Conservation (phyloP, 2,113 vertebrate species). For the Catharus fuscescens region DNA sequence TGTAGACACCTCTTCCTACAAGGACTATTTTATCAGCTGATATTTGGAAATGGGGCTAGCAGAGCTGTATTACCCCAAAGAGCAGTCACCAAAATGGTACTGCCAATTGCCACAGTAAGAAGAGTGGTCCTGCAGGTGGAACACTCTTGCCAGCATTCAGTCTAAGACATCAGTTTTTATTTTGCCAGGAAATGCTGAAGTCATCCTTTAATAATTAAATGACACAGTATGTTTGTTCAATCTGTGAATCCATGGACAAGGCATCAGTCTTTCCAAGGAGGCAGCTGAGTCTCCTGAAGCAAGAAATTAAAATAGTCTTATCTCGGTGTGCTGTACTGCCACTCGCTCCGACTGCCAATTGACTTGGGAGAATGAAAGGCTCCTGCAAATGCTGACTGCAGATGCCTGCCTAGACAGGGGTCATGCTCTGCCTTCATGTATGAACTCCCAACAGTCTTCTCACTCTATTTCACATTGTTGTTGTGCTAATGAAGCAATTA, state of each 20-base stretch:
- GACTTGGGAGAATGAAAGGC: neutral
- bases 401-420: neutral
- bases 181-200: conserved; percentile 5
- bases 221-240: conserved; percentile 14
- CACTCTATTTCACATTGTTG: neutral
- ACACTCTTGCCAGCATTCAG: neutral
- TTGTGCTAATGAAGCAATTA: conserved; percentile 55
- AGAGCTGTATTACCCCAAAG: neutral
- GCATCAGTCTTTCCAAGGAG: conserved; percentile 44
- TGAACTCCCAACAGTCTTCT: neutral
- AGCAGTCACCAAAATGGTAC: neutral
- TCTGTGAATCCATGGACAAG: conserved; percentile 16
- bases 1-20: neutral
- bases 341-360: conserved; percentile 1
- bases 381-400: neutral
- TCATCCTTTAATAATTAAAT: conserved; percentile 39
- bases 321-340: neutral
- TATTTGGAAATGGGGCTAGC: neutral
- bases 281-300: conserved; percentile 61
- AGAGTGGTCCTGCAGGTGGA: neutral
- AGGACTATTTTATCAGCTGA: neutral
- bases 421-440: neutral
- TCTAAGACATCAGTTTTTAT: neutral
- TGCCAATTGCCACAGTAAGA: neutral
- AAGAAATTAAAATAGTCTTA: conserved; percentile 66